Evolutionary conservation across 2,888 invertebrate species (phyloP).

Genomic region (Agrochola lota): DNA sequence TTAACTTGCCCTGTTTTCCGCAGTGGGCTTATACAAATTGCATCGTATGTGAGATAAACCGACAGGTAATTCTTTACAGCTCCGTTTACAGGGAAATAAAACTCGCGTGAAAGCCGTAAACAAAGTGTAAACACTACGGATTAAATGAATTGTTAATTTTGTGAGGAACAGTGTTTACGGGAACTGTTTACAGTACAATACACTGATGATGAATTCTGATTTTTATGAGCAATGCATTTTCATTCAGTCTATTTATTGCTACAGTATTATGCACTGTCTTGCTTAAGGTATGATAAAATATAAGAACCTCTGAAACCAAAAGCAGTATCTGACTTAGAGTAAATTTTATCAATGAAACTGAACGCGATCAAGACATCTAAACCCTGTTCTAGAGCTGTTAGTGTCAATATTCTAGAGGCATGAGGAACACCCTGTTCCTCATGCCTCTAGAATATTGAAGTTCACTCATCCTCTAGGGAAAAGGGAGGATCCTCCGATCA

Average conservation of each 20-base stretch:
- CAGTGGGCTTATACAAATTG: slow-evolving; percentile 35
- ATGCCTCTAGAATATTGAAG: too few relatives aligned
- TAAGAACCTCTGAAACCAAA: neutral
- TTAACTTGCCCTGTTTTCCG: slow-evolving; percentile 1
- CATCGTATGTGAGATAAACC: slow-evolving; percentile 21
- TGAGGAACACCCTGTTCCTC: too few relatives aligned
- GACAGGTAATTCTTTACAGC: slow-evolving; percentile 15
- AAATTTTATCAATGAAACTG: neutral
- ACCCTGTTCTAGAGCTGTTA: too few relatives aligned
- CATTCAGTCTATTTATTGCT: neutral
- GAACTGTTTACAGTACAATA: neutral
- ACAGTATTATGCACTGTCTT: neutral
- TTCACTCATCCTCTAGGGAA: too few relatives aligned
- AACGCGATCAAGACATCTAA: too few relatives aligned
- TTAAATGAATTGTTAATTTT: slow-evolving; percentile 21
- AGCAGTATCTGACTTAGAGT: neutral
- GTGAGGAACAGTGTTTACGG: slow-evolving; percentile 1
- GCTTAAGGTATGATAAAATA: neutral
- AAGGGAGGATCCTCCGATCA: too few relatives aligned
- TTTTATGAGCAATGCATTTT: neutral
- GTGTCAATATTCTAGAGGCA: too few relatives aligned
- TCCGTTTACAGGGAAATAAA: slow-evolving; percentile 34
- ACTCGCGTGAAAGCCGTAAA: slow-evolving; percentile 23
- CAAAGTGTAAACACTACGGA: slow-evolving; percentile 10
- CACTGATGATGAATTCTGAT: neutral